Base-by-base conservation (phyloP, 2,797 vertebrate genomes). In the Eulemur rubriventer region DNA sequence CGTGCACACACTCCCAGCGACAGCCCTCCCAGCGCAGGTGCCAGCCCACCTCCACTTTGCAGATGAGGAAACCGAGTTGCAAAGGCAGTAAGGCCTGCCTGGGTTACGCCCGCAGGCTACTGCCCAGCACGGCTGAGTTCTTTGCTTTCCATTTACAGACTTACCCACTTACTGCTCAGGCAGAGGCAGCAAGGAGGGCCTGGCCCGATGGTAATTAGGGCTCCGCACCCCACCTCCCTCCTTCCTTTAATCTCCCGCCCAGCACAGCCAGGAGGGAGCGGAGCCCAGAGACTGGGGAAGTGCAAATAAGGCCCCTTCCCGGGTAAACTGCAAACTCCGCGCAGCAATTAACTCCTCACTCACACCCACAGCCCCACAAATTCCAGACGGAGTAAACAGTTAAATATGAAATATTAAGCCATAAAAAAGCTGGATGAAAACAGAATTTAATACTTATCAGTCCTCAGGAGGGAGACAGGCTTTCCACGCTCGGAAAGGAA, bases 381-480 rank as follows among this genome's bases (percentile, higher is more conserved):
- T 84, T 69, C 96, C 96, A 85, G 93, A 83, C 1, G 86, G 89
- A 96, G 94, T 22, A 38, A 86, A 92, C 95, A 79, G 96, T 73
- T 95, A 94, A 94, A 88, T 85, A 76, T 38, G 79, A 97, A 94
- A 96, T 83, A 96, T 92, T 88, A 96, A 91, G 95, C 85, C 55
- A 94, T 82, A 83, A 93, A 89, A 80, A 87, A 46, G 46, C 55
- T 18, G 4, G 59, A 67, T 63, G 52, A 70, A 92, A 97, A 92
- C 95, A 92, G 92, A 97, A 96, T 72, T 78, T 81, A 90, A 57
- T 78, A 80, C 90, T 84, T 67, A 72, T 50, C 80, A 61, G 81
- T 57, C 52, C 94, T 93, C 94, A 33, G 83, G 96, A 96, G 94
- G 70, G 70, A 92, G n/a, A 67, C 79, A 33, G 13, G 83, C 83